Evolutionary conservation across 1,140 invertebrate species (phyloP), one percentile per base, ranked within the genome.

Genomic region (Phenacoccus solenopsis): DNA sequence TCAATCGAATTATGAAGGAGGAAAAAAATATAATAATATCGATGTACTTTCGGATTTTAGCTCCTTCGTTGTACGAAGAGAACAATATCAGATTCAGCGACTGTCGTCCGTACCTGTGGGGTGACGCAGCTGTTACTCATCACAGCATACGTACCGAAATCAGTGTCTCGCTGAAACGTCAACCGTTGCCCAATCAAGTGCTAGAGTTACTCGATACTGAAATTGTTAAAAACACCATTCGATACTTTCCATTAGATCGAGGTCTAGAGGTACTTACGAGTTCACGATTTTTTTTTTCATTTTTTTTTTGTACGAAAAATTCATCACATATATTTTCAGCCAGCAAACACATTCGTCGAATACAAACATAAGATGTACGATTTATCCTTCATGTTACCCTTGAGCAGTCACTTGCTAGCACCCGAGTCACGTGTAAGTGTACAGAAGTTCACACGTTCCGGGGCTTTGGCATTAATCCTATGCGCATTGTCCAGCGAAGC

Each of bases 61-160:
- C 78, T 89, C 73, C 75, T 89, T 30, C 79, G 83, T 27, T 82
- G 72, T 89, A 88, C 74, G 88, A 89, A 77, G 77, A 75, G 30
- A 80, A 82, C 67, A 81, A 81, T 16, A 78, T 84, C 35, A 83
- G 83, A 71, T 80, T 90, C 13, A 80, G 83, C 59, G 81, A 86
- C 78, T 91, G 85, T 74, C 86, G 86, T 72, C 90, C 90, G 13
- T 92, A 88, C 74, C 79, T 93, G 0, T 93, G 88, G 86, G 90
- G 91, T 5, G 84, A 84, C 75, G 84, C 86, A 16, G 90, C 90
- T 0, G 85, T 88, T 12, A 85, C 83, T 30, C 85, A 90, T 77
- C 91, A 91, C 74, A 86, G 87, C 13, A 80, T 90, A 0, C 82
- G 84, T 68, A 80, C 79, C 3, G 80, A 83, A 68, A 75, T 84